Conservation (phyloP, 2,113 vertebrate species). For the Trachemys scripta region DNA sequence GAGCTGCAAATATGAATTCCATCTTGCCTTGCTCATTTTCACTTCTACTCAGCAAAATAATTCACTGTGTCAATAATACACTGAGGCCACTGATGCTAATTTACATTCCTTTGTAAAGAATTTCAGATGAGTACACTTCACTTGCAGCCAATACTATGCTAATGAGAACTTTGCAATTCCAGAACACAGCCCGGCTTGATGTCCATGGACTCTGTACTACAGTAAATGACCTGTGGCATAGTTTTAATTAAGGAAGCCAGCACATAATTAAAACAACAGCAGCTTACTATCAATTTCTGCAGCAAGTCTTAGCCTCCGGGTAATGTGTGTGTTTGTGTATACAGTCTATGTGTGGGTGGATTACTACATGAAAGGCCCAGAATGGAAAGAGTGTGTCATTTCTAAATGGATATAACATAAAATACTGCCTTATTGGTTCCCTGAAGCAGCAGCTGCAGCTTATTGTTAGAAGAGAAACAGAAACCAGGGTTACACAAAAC, state of each 20-base stretch:
- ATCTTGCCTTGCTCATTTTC: not conserved
- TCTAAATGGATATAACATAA: constrained; percentile 69
- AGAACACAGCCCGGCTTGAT: constrained; percentile 58
- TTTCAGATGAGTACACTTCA: constrained; percentile 58
- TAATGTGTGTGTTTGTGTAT: constrained; percentile 58
- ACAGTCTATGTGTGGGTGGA: constrained; percentile 65
- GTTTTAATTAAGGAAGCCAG: constrained; percentile 72
- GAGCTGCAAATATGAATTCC: constrained; percentile 33
- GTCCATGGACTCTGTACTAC: constrained; percentile 41
- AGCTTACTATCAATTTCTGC: constrained; percentile 66
- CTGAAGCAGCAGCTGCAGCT: constrained; percentile 63
- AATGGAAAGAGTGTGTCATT: constrained; percentile 69
- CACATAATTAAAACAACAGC: constrained; percentile 66
- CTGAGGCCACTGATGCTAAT: constrained; percentile 61
- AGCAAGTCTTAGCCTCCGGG: constrained; percentile 41
- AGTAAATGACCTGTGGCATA: constrained; percentile 69
- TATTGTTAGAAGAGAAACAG: constrained; percentile 52
- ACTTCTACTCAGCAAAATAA: constrained; percentile 64
- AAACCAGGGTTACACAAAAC: constrained; percentile 53
- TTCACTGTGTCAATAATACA: constrained; percentile 69
- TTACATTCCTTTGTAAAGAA: constrained; percentile 60
- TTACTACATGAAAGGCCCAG: constrained; percentile 68
- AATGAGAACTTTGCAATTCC: constrained; percentile 63
- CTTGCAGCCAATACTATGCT: constrained; percentile 46
- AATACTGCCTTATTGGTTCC: constrained; percentile 59